Percentiles rank a stretch among this genome's conserved stretches.
These are phyloP conservation scores for Ramphastos sulfuratus DNA, from an alignment of 2,113 vertebrate species.

Conservation along the genomic window DNA sequence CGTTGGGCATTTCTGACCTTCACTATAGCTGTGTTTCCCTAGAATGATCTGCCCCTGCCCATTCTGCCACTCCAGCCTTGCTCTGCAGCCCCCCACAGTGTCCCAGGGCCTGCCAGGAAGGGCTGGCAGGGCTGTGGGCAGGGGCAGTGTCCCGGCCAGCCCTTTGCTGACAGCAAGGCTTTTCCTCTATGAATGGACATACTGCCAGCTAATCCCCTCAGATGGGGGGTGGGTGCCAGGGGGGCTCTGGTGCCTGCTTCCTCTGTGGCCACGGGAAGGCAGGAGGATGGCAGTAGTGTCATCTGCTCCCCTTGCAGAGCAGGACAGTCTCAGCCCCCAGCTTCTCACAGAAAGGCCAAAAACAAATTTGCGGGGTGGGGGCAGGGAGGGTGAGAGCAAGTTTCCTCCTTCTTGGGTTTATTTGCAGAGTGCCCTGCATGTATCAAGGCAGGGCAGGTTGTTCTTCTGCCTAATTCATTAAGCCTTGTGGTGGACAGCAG, in stretches of 20 bases:
- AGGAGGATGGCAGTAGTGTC: neutral
- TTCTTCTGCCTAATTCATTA: neutral
- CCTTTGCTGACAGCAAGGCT: conserved; percentile 34
- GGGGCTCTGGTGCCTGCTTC: neutral
- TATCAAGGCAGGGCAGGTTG: accelerated
- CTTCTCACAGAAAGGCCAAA: neutral
- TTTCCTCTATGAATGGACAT: conserved; percentile 28
- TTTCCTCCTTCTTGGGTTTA: neutral
- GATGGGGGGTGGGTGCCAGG: neutral
- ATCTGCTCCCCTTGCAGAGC: neutral
- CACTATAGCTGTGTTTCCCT: accelerated
- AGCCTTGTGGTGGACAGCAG: accelerated
- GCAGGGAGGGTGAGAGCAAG: neutral
- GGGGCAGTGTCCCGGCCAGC: neutral
- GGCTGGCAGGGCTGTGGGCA: neutral
- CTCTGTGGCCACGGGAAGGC: neutral
- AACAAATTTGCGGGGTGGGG: neutral
- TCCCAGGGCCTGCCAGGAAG: neutral
- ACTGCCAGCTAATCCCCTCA: neutral
- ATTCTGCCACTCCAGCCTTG: neutral
- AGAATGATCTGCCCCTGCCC: neutral
- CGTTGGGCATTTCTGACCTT: neutral
- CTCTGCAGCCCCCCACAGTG: neutral
- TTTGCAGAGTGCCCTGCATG: neutral
- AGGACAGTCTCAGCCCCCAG: neutral